Percentiles rank a stretch among this genome's conserved stretches.
These are phyloP conservation scores for Furnarius figulus DNA, from an alignment of 2,113 vertebrate species.

Conservation along the genomic window DNA sequence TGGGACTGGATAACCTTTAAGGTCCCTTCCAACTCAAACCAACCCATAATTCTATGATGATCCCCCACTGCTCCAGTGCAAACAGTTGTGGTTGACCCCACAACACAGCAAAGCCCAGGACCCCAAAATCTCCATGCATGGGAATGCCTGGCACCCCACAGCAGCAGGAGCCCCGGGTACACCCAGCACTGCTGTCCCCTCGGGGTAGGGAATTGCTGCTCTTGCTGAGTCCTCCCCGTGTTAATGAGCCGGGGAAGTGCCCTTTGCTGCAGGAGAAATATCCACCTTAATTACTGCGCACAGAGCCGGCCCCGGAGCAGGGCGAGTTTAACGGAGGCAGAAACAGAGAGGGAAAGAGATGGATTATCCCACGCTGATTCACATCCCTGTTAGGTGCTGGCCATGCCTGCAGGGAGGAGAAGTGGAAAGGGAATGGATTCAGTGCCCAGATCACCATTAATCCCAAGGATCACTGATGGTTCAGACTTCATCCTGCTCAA, in stretches of 20 bases:
- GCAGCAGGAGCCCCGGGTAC: not conserved
- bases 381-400: not conserved
- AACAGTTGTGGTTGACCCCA: not conserved
- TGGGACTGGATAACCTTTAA: not conserved
- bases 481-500: not conserved
- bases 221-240: not conserved
- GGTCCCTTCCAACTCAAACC: not conserved
- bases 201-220: not conserved
- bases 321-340: not conserved
- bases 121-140: not conserved
- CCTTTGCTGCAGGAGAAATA: not conserved
- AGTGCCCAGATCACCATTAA: rapidly evolving
- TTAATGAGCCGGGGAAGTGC: not conserved
- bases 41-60: not conserved
- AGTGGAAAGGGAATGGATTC: not conserved
- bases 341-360: not conserved
- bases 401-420: not conserved
- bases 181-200: not conserved
- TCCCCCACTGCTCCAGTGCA: not conserved
- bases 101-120: not conserved
- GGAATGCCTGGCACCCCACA: not conserved
- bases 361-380: not conserved
- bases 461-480: rapidly evolving
- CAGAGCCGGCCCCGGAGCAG: not conserved
- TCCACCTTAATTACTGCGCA: not conserved